These are phyloP conservation scores for Formica selysi DNA, from an alignment of 1,140 invertebrate genomes.

Conservation along the genomic window DNA sequence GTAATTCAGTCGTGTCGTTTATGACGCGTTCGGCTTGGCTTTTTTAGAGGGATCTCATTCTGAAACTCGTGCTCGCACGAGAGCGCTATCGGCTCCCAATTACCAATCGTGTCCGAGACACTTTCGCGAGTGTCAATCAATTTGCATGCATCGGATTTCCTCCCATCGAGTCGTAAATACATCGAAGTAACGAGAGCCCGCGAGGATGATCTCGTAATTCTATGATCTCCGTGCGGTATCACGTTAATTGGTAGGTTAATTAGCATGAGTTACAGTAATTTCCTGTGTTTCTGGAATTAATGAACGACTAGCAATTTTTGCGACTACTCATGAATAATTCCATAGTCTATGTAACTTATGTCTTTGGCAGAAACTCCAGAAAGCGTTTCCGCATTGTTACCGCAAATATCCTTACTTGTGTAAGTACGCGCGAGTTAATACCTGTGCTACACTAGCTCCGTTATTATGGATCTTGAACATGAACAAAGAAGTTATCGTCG, in stretches of 20 bases:
- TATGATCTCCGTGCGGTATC: neutral
- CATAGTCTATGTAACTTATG: conserved; percentile 33
- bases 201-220: neutral
- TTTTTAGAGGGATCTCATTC: neutral
- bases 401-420: conserved; percentile 40
- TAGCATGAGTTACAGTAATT: conserved; percentile 37
- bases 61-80: neutral
- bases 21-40: neutral
- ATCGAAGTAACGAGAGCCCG: neutral
- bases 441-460: conserved; percentile 20
- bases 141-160: neutral
- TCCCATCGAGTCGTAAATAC: neutral
- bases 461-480: conserved; percentile 55
- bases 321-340: conserved; percentile 70
- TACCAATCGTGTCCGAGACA: neutral
- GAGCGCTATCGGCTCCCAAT: neutral
- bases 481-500: conserved; percentile 45
- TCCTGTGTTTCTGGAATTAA: conserved; percentile 30
- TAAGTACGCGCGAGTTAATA: conserved; percentile 56
- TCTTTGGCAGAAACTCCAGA: conserved; percentile 44
- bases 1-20: conserved; percentile 45
- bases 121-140: conserved; percentile 5
- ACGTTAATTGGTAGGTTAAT: conserved; percentile 53
- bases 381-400: conserved; percentile 67
- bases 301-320: conserved; percentile 67